These are phyloP conservation scores for Dryobates pubescens DNA, from an alignment of 2,797 vertebrate genomes.

Conservation along the genomic window DNA sequence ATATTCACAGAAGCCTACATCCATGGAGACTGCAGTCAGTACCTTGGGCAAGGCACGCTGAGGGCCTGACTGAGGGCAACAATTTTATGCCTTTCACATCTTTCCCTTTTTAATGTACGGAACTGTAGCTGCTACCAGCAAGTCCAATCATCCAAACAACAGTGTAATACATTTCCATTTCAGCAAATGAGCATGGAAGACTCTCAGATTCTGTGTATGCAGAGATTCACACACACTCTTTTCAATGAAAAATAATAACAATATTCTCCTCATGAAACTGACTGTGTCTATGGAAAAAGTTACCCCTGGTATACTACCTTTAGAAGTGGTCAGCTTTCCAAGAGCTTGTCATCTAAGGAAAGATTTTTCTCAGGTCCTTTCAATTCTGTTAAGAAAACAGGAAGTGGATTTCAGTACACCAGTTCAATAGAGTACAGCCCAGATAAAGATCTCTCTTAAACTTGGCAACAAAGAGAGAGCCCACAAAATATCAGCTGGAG, in stretches of 20 bases:
- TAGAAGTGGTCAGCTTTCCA: not conserved
- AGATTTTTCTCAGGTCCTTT: slow-evolving; percentile 43
- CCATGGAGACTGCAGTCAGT: not conserved
- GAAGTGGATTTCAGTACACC: slow-evolving; percentile 46
- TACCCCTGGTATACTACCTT: not conserved
- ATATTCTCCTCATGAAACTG: not conserved
- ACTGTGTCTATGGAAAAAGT: not conserved
- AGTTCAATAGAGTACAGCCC: not conserved
- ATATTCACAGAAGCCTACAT: not conserved
- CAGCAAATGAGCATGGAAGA: not conserved
- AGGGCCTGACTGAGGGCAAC: not conserved
- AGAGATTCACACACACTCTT: not conserved
- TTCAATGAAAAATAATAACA: too few relatives aligned
- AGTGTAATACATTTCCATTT: not conserved
- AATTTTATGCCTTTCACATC: not conserved
- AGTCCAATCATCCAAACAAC: accelerated
- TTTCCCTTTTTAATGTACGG: not conserved
- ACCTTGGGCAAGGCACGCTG: accelerated
- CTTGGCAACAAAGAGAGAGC: not conserved
- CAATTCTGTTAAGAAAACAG: slow-evolving; percentile 44
- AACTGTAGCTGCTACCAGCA: not conserved
- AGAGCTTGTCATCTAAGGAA: slow-evolving; percentile 15
- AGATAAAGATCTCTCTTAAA: slow-evolving; percentile 22
- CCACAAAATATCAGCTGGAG: not conserved
- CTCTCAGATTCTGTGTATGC: not conserved